Evolutionary conservation across 92 coral and sea anemone genomes (phyloP), one percentile per base, ranked within the genome.

Genomic region (Virgularia gustaviana): DNA sequence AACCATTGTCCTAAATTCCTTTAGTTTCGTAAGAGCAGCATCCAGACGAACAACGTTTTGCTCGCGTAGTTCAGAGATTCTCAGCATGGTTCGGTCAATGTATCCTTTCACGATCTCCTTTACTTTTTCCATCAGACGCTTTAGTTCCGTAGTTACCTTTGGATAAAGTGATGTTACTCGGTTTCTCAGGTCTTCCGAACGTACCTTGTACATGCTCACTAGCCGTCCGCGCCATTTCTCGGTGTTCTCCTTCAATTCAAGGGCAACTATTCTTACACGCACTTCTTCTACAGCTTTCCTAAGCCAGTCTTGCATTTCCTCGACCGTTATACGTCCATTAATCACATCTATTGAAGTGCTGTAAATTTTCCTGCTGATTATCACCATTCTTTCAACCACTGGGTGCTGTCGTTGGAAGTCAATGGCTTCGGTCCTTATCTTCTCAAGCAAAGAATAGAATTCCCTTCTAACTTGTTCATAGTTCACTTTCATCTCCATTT

Each of bases 11-110:
- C 15, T 33, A 1, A 23, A 30, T 2, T 49, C 44, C 24, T 89
- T 80, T 31, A 85, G 70, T 59, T 89, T 89, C 79, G 60, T 84
- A 24, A 79, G 85, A 35, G 86, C 66, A 13, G 83, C 85, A 20
- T 87, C 70, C 36, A 91, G 62, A 49, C 35, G 38, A 6, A 49
- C 24, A 6, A 18, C 12, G 4, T 51, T 41, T 8, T 51, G 11
- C 11, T 34, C 57, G 13, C 62, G 47, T 15, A 87, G 63, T 39
- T 80, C 81, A 24, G 74, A 56, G 19, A 84, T 56, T 58, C 75
- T 68, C n/a, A 41, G 42, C 67, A 70, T 78, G 38, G 82, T 81
- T 35, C 84, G 34, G 34, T 77, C 57, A 24, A 75, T 72, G 73
- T 82, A 81, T 63, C 60, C 62, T 65, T 84, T 72, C 39, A 73